Percentiles rank a stretch among this genome's conserved stretches.
Evolutionary conservation across 2,888 invertebrate genomes (phyloP).

Genomic region (Lamellibrachia columna): DNA sequence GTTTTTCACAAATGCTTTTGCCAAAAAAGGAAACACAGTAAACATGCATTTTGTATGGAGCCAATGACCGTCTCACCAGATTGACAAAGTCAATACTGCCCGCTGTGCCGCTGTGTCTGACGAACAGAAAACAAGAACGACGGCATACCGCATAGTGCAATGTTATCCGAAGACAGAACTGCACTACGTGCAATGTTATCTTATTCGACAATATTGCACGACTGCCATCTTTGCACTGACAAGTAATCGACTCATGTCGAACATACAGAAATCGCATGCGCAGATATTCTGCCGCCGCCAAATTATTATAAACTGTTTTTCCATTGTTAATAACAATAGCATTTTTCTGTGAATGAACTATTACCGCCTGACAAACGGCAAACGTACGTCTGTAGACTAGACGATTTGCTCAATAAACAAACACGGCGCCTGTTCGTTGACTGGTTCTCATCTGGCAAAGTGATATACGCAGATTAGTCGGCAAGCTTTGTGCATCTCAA

Average conservation of each 20-base stretch:
- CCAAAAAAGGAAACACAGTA: too few species aligned
- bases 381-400: not conserved
- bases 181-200: too few species aligned
- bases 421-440: not conserved
- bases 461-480: not conserved
- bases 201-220: not conserved
- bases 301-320: not conserved
- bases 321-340: not conserved
- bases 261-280: not conserved
- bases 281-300: not conserved
- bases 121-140: not conserved
- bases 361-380: not conserved
- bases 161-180: too few species aligned
- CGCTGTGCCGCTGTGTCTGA: too few species aligned
- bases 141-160: not conserved
- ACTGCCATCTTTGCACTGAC: not conserved
- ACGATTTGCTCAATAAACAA: constrained; percentile 8
- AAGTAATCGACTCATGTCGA: not conserved
- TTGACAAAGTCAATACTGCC: too few species aligned
- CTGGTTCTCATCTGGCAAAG: not conserved
- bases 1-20: too few species aligned
- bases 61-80: too few species aligned
- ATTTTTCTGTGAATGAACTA: not conserved
- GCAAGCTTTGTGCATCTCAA: not conserved
- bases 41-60: too few species aligned